phyloP scores from a whole-genome alignment of 2,888 invertebrate species.

The Gisinianus flammeolus region DNA sequence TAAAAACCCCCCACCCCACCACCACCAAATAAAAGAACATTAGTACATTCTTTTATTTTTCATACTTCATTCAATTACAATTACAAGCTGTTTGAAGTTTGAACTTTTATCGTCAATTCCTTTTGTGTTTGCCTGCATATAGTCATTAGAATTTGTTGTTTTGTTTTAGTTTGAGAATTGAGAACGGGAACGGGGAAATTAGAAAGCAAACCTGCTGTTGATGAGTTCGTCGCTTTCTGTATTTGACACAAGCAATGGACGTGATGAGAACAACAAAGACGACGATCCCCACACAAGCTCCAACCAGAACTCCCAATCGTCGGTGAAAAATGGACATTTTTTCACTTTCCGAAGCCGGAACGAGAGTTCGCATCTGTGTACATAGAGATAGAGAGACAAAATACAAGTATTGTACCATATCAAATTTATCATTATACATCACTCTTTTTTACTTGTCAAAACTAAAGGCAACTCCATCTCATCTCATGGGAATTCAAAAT shows the following conservation, averaged over 20 bases:
- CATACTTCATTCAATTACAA: conserved; percentile 7
- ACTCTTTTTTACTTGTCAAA: too few relatives aligned
- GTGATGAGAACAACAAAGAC: conserved; percentile 84
- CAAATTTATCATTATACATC: too few relatives aligned
- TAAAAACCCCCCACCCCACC: too few relatives aligned
- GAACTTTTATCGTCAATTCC: too few relatives aligned
- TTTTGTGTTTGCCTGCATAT: too few relatives aligned
- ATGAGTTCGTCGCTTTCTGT: conserved; percentile 75
- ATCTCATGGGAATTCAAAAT: too few relatives aligned
- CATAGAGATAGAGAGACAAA: too few relatives aligned
- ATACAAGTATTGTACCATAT: neutral
- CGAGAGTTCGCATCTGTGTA: conserved; percentile 60
- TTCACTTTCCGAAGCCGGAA: conserved; percentile 61
- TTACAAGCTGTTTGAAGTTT: neutral
- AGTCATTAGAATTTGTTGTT: too few relatives aligned
- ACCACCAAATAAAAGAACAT: conserved; percentile 5
- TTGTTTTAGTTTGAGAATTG: neutral
- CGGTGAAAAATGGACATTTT: conserved; percentile 73
- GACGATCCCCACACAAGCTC: conserved; percentile 83
- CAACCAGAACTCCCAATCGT: conserved; percentile 82
- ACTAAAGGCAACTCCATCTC: too few relatives aligned
- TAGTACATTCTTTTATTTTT: neutral
- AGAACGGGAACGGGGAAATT: neutral
- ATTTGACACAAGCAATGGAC: conserved; percentile 82
- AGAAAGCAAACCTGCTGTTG: conserved; percentile 51